Base-by-base conservation (phyloP, 2,113 vertebrate species). In the Lichenostomus cassidix region DNA sequence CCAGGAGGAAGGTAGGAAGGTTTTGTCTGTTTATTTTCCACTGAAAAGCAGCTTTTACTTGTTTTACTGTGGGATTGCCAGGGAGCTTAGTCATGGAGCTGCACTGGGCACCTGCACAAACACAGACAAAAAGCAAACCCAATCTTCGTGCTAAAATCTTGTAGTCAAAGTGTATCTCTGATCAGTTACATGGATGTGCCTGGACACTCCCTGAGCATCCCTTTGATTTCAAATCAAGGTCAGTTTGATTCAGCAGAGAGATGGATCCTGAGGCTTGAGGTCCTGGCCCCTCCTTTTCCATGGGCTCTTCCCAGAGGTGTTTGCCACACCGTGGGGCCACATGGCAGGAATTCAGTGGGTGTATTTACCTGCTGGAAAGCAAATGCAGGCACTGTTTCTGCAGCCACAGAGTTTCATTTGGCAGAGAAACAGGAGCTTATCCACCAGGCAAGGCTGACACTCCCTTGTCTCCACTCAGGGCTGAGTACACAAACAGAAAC, bases 361-460 rank as follows among this genome's bases (percentile, higher is more conserved):
- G 90, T 96, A 50, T 83, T 95, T 92, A 77, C 82, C 78, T 88
- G 87, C 89, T 86, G 86, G 39, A 91, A 79, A 95, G 80, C 88
- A 35, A 75, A 93, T 3, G 79, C 1, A 89, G 92, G 75, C 95
- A 50, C 59, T 69, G 83, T 89, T 78, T 87, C 92, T 85, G 82
- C 68, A 87, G 94, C 84, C 90, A 75, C 77, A 80, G 91, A 95
- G 94, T 96, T 97, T 96, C 93, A 91, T 94, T 95, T 97, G 96
- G 95, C 96, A 96, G 73, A 64, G 70, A 60, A 94, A 78, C 50
- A 1, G 8, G 86, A 68, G 87, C 88, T 95, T 87, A 91, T 86
- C 83, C 92, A 84, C 55, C 83, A 84, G 79, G 90, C 89, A 94
- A 96, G 93, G 39, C 84, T 7, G 81, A 69, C 92, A 91, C 95